These are phyloP conservation scores for Linepithema humile DNA, from an alignment of 1,140 invertebrate species.

Conservation along the genomic window DNA sequence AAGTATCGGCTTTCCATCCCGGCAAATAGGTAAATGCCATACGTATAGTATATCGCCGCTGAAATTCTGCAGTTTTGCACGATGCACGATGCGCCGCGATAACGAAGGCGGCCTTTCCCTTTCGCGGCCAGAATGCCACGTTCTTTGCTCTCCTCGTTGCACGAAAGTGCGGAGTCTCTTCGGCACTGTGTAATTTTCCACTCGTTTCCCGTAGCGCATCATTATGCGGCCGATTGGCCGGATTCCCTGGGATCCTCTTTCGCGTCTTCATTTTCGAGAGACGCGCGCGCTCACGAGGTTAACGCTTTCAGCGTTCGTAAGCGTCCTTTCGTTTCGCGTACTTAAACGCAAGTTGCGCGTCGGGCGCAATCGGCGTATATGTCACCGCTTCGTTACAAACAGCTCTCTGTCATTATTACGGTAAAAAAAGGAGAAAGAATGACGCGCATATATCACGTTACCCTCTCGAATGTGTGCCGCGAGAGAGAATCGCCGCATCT, in stretches of 20 bases:
- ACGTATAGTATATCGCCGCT: not conserved
- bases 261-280: conserved; percentile 19
- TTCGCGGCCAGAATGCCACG: conserved; percentile 63
- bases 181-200: conserved; percentile 62
- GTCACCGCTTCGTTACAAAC: not conserved
- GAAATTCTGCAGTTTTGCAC: conserved; percentile 34
- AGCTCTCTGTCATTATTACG: not conserved
- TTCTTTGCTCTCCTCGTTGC: conserved; percentile 46
- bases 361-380: not conserved
- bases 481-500: conserved; percentile 5
- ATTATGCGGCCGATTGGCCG: conserved; percentile 50
- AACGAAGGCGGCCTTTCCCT: conserved; percentile 63
- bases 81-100: conserved; percentile 47
- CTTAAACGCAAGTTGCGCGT: not conserved
- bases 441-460: not conserved
- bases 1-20: conserved; percentile 24
- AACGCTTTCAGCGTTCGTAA: not conserved
- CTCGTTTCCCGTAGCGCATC: conserved; percentile 58
- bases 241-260: conserved; percentile 24
- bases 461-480: conserved; percentile 5
- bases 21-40: conserved; percentile 21
- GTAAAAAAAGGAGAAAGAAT: not conserved
- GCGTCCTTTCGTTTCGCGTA: not conserved
- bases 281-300: not conserved
- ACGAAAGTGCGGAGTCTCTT: conserved; percentile 4